Conservation (phyloP, 2,797 vertebrate genomes). For the Protosalanx chinensis region DNA sequence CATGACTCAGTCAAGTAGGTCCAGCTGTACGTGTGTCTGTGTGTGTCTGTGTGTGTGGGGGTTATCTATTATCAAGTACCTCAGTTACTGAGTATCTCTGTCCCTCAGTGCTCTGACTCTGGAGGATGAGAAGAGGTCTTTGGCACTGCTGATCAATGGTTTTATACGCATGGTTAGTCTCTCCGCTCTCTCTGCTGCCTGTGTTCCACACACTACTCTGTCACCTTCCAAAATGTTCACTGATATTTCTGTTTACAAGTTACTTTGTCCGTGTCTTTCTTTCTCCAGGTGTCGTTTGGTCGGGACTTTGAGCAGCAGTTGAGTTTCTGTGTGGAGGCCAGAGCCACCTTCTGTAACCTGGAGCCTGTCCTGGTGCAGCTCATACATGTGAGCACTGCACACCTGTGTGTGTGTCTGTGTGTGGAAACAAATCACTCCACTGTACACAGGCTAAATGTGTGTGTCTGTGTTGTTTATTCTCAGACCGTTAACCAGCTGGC, state of each 20-base stretch:
- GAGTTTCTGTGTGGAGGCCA: constrained; percentile 95
- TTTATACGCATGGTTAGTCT: constrained; percentile 94
- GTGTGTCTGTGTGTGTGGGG: neutral
- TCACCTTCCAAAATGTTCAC: neutral
- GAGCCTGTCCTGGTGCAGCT: constrained; percentile 92
- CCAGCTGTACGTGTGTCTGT: neutral
- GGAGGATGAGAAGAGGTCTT: constrained; percentile 90
- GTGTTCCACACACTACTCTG: neutral
- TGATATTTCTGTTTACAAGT: neutral
- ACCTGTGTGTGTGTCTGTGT: neutral
- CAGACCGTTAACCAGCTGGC: constrained; percentile 94
- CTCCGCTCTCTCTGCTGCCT: neutral
- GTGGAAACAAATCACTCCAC: neutral
- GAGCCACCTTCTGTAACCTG: constrained; percentile 94
- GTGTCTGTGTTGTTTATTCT: neutral
- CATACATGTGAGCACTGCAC: constrained; percentile 83
- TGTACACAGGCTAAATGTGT: neutral
- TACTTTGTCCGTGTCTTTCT: neutral
- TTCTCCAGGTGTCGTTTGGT: constrained; percentile 89
- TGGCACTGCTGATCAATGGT: constrained; percentile 88
- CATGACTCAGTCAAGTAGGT: constrained; percentile 97
- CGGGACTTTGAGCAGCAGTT: constrained; percentile 97
- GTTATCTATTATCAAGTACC: neutral
- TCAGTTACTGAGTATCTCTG: too few species aligned
- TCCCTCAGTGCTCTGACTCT: constrained; percentile 86